Conservation (phyloP, 2,888 invertebrate genomes). For the Phengaris alcon region DNA sequence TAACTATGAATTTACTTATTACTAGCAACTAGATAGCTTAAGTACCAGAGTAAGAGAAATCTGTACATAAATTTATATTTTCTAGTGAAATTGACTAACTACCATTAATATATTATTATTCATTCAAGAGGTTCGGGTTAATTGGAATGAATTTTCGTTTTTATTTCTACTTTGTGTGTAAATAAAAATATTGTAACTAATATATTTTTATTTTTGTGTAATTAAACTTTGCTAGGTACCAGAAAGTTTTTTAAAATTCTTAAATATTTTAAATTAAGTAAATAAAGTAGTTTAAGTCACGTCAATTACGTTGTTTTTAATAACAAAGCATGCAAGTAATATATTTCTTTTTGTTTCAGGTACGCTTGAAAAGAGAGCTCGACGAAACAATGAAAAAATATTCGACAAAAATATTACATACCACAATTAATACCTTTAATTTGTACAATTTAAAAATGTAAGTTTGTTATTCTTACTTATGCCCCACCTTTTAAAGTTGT, state of each 20-base stretch:
- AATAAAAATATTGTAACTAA: conserved; percentile 20
- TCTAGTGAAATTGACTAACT: no score
- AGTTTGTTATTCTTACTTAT: conserved; percentile 43
- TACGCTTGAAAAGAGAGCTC: conserved; percentile 65
- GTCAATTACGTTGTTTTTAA: conserved; percentile 1
- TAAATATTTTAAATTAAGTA: neutral
- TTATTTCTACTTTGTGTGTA: neutral
- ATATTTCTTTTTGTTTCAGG: conserved; percentile 51
- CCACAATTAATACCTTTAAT: conserved; percentile 53
- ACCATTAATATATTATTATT: no score
- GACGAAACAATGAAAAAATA: conserved; percentile 52
- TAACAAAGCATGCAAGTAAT: conserved; percentile 28
- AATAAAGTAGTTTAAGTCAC: neutral
- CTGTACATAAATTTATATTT: no score
- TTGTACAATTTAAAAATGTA: conserved; percentile 59
- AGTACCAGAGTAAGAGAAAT: no score
- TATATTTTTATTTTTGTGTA: neutral
- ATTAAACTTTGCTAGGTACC: conserved; percentile 49
- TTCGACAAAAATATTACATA: conserved; percentile 49
- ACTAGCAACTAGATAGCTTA: no score
- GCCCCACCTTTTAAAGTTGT: conserved; percentile 51
- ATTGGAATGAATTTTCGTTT: neutral
- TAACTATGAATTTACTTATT: no score
- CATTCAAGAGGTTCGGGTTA: no score
- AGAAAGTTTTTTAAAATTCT: conserved; percentile 42